phyloP scores from a whole-genome alignment of 2,888 invertebrate genomes.

The Lagria hirta region DNA sequence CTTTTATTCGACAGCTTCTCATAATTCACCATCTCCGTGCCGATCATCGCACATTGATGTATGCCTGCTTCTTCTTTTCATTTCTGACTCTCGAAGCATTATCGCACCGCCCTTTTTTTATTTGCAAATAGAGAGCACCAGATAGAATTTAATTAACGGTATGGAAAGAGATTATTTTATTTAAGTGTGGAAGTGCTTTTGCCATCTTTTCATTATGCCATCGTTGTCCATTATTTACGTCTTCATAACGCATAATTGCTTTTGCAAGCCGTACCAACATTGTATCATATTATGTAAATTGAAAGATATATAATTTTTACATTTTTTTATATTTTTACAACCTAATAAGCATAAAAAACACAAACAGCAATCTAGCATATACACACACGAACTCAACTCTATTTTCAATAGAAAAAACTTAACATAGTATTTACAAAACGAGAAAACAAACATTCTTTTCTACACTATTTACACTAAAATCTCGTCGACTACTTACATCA shows the following conservation, averaged over 20 bases:
- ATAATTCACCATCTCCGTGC: conserved; percentile 38
- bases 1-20: conserved; percentile 39
- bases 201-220: conserved; percentile 51
- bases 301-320: conserved; percentile 46
- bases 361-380: too few relatives aligned
- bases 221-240: conserved; percentile 49
- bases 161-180: conserved; percentile 49
- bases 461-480: too few relatives aligned
- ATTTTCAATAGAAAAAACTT: too few relatives aligned
- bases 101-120: conserved; percentile 30
- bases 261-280: conserved; percentile 46
- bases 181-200: conserved; percentile 53
- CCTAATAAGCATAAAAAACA: too few relatives aligned
- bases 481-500: too few relatives aligned
- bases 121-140: conserved; percentile 43
- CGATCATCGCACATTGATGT: conserved; percentile 22
- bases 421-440: too few relatives aligned
- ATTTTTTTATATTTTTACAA: conserved; percentile 7
- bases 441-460: too few relatives aligned
- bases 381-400: too few relatives aligned
- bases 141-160: conserved; percentile 45
- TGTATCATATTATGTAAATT: conserved; percentile 47
- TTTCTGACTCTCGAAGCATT: conserved; percentile 29
- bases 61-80: conserved; percentile 20
- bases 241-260: conserved; percentile 43